Conservation (phyloP, 2,797 vertebrate species). For the Taeniopygia guttata region DNA sequence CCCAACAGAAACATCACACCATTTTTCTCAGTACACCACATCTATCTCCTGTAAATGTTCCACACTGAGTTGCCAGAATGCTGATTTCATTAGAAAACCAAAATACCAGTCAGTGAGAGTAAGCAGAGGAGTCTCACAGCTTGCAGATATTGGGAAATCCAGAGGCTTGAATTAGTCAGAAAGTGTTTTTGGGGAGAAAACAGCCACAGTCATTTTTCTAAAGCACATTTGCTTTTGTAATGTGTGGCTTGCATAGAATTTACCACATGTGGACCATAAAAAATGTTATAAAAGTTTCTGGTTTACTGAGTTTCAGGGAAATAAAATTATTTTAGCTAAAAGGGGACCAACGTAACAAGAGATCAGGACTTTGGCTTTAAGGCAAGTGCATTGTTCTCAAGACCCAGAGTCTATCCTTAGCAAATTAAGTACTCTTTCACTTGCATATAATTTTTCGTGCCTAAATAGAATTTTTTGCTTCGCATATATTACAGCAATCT, state of each 20-base stretch:
- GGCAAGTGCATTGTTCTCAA: not conserved
- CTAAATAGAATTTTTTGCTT: not conserved
- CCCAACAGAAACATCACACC: slow-evolving; percentile 1
- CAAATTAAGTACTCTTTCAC: not conserved
- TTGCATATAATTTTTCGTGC: not conserved
- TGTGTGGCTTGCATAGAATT: not conserved
- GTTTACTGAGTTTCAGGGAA: not conserved
- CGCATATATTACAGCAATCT: not conserved
- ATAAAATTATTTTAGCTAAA: not conserved
- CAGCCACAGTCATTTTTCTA: not conserved
- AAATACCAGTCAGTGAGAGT: not conserved
- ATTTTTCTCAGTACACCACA: slow-evolving; percentile 8
- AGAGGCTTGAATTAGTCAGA: not conserved
- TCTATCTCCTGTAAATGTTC: slow-evolving; percentile 13
- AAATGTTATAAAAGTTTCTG: not conserved
- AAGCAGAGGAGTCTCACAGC: not conserved
- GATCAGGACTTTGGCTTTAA: not conserved
- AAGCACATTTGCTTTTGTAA: not conserved
- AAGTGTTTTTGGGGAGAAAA: not conserved
- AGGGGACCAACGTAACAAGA: not conserved
- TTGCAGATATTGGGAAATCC: not conserved
- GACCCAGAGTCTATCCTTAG: not conserved
- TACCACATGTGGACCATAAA: not conserved
- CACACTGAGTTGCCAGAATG: not conserved
- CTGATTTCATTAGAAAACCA: slow-evolving; percentile 50